Evolutionary conservation across 2,113 vertebrate genomes (phyloP).

Genomic region (Anthoscopus minutus): DNA sequence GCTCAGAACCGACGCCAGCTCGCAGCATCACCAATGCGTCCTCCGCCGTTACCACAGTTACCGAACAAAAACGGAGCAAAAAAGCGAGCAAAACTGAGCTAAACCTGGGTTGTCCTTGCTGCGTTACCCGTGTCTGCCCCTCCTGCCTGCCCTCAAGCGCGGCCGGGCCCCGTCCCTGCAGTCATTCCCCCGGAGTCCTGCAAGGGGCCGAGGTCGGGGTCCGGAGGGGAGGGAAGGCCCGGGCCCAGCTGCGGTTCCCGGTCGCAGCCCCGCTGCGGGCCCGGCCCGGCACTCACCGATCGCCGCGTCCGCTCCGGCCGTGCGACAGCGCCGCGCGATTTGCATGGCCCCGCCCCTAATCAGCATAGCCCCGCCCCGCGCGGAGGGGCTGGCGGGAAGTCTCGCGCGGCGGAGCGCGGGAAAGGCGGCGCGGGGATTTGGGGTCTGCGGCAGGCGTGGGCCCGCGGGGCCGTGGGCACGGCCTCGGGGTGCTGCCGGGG

Average conservation of each 20-base stretch:
- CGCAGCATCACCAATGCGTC: not conserved
- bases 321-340: fast-evolving
- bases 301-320: not conserved
- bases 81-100: not conserved
- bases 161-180: not conserved
- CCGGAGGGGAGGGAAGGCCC: too few relatives aligned
- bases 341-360: fast-evolving
- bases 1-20: not conserved
- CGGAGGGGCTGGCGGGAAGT: not conserved
- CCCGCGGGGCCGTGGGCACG: not conserved
- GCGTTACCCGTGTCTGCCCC: not conserved
- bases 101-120: not conserved
- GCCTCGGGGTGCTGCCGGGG: too few relatives aligned
- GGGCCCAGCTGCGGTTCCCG: fast-evolving
- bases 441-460: not conserved
- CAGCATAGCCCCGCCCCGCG: fast-evolving
- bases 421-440: not conserved
- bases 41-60: not conserved
- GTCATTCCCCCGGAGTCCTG: too few relatives aligned
- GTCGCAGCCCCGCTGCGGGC: too few relatives aligned
- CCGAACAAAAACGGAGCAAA: not conserved
- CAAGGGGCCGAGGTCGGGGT: not conserved
- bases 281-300: not conserved
- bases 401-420: slow-evolving; percentile 14
- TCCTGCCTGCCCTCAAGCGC: not conserved